Evolutionary conservation across 2,797 vertebrate species (phyloP), one percentile per base, ranked within the genome.

Genomic region (Typhlichthys eigenmanni): DNA sequence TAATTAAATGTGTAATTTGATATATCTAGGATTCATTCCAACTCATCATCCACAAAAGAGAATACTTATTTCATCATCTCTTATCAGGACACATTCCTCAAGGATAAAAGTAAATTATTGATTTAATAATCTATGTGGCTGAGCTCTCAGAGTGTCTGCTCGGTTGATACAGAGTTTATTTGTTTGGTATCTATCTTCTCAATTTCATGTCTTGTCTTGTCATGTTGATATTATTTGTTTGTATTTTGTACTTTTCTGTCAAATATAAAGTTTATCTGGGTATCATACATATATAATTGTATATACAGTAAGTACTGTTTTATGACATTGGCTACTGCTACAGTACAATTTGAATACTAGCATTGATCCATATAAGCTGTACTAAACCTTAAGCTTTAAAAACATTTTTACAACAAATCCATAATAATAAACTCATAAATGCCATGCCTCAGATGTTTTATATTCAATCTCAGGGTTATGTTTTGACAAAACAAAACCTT

Each of bases 351-450:
- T 3, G 24, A 24, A 24, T 4, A 4, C 24, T 24, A 24, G 24
- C 24, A 38, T 38, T 38, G 34, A 38, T 38, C 34, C 34, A 38
- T 38, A 77, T 72, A 60, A 14, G 32, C 75, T 80, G 76, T 59
- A 43, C 24, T 24, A 24, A 24, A 24, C 24, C 24, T 24, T 24
- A 24, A 24, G 24, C 24, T 24, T 24, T 24, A 24, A 24, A 24
- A 24, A 24, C 78, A 71, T 71, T 74, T 60, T 75, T 77, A 65
- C 56, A 49, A 64, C 61, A 78, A 86, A 83, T 78, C 75, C 79
- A 77, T 84, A 75, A 78, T 76, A 82, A 84, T 71, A 62, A 80
- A 67, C 74, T 76, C 55, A 75, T 66, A 65, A 79, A 76, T 71
- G 57, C 69, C 69, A n/a, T 47, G 69, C 58, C 71, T 60, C 29